These are phyloP conservation scores for Andrena bucephala DNA, from an alignment of 2,888 invertebrate genomes.

Conservation along the genomic window DNA sequence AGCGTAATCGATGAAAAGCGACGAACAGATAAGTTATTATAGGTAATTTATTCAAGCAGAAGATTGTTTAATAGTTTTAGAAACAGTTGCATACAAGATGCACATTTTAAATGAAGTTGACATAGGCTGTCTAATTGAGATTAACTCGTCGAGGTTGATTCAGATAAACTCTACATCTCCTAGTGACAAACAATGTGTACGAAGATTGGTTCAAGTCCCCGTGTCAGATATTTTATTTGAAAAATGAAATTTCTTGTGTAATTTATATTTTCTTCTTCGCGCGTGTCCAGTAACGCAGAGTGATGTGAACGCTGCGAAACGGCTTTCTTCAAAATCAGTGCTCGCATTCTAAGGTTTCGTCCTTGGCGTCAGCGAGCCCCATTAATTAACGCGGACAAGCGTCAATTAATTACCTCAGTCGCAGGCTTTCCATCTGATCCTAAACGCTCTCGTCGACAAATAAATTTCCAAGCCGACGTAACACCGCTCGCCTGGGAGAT, in stretches of 20 bases:
- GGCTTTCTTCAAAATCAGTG: conserved; percentile 30
- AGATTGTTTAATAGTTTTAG: no score
- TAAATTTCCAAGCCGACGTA: conserved; percentile 27
- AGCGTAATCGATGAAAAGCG: no score
- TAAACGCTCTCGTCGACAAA: conserved; percentile 27
- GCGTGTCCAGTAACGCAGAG: neutral
- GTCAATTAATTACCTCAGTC: conserved; percentile 53
- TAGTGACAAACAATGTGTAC: no score
- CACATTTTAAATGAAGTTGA: no score
- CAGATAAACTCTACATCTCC: no score
- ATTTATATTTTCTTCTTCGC: conserved; percentile 22
- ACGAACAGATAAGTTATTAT: no score
- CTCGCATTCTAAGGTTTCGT: conserved; percentile 23
- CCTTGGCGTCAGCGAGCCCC: conserved; percentile 16
- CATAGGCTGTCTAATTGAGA: no score
- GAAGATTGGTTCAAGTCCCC: no score
- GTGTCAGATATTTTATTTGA: no score
- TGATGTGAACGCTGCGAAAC: conserved; percentile 3
- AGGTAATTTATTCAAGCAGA: no score
- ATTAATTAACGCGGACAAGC: conserved; percentile 49
- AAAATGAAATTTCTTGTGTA: neutral
- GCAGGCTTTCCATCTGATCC: conserved; percentile 27
- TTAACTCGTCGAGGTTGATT: no score
- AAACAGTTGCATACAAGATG: no score
- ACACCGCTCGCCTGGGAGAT: neutral